Base-by-base conservation (phyloP, 2,888 invertebrate species). In the Dichetophora obliterata region DNA sequence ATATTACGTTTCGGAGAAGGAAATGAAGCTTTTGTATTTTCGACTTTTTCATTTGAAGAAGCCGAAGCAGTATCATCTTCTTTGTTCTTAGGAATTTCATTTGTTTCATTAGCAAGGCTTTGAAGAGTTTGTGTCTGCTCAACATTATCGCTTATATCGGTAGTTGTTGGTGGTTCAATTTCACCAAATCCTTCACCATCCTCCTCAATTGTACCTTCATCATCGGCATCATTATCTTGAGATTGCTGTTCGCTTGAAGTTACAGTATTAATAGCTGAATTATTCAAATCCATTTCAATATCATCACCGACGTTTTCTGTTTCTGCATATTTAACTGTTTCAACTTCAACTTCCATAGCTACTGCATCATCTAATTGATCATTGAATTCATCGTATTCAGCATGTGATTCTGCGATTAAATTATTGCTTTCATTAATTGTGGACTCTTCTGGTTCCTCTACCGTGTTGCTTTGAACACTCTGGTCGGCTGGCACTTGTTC, bases 281-380 rank as follows among this genome's bases (percentile, higher is more conserved):
- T 52, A 16, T n/a, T 16, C 34, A 11, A 37, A 14, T 57, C 37
- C 22, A 37, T 19, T 11, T 57, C 16, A n/a, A 34, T 57, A 19
- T 31, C 5, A 19, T 27, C 22, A n/a, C 22, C 27, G 66, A 31
- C 19, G 34, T 54, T n/a, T 54, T 54, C 71, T 5, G 27, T 54
- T 24, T 52, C 19, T 37, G 24, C 57, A 6, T 74, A 54, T n/a
- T 54, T 54, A 8, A 54, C 24, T 22, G 74, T 74, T 74, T 74
- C 74, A 19, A 74, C 24, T 66, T 74, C 74, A 22, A 66, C 74
- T 66, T 74, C 74, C 74, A 65, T 74, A n/a, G 74, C 66, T 24
- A 74, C 66, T 74, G 37, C 66, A 65, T 65, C 34, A 37, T 34
- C 65, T 5, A 37, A 19, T 22, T 65, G 74, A 52, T 52, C 31